Evolutionary conservation across 2,113 vertebrate species (phyloP), one percentile per base, ranked within the genome.

Genomic region (Aphelocoma coerulescens): DNA sequence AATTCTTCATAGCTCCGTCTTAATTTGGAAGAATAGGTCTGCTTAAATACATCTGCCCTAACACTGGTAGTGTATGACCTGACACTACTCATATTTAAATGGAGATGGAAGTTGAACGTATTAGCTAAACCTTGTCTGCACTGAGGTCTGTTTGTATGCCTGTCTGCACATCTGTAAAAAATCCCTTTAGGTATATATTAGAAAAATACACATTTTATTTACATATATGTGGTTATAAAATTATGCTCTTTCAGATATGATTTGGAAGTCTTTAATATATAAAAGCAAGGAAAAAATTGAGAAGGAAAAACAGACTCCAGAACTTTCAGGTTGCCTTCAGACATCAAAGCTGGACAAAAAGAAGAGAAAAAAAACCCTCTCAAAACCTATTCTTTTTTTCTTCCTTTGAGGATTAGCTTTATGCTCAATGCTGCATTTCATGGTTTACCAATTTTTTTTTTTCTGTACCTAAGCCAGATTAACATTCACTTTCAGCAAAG

Each of bases 321-420:
- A 88, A 48, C 21, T 63, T 94, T 86, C 41, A 61, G 14, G 16
- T 71, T 54, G 28, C 80, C 48, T 61, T 85, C 32, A 20, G 79
- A 76, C 61, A 82, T 91, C 43, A 88, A 66, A 91, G 71, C 13
- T 7, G 46, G 43, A 59, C 22, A 59, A 88, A 88, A 92, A 35
- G 22, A 8, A 73, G 11, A 44, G 7, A 49, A 69, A 61, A 73
- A 78, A 61, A 32, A 1, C 21, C 18, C 7, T 59, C 63, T 27
- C n/a, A 71, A n/a, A 88, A 22, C 17, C 58, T 61, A 51, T 89
- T 80, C 7, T 90, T 74, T 51, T 49, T 89, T 95, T 72, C 44
- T 89, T 89, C 67, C 30, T 96, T 86, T 92, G 82, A 90, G 68
- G 85, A 88, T 96, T 88, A 93, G 55, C 79, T 86, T 86, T 96